phyloP scores from a whole-genome alignment of 2,113 vertebrate species.

The Sus scrofa region DNA sequence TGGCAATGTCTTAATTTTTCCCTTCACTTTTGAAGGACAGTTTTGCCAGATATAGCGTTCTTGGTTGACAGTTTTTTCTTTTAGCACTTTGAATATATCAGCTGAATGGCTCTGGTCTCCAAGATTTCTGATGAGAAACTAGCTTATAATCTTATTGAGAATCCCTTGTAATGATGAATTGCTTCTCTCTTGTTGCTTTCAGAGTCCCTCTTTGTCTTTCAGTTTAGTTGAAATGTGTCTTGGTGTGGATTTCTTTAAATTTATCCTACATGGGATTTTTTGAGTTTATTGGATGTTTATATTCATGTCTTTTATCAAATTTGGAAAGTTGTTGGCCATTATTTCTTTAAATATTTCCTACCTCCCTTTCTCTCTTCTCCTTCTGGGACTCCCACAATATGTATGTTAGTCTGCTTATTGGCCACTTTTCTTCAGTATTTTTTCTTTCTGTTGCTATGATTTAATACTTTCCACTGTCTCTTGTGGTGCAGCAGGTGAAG shows the following conservation, averaged over 20 bases:
- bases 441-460: background rate
- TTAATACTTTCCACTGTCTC: no score
- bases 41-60: background rate
- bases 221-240: background rate
- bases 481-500: no score
- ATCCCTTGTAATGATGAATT: background rate
- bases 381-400: background rate
- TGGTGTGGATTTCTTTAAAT: background rate
- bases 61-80: background rate
- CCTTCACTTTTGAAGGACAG: background rate
- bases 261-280: background rate
- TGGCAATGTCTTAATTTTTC: background rate
- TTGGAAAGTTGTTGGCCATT: background rate
- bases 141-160: background rate
- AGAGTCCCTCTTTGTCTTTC: background rate
- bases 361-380: background rate
- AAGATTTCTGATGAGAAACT: background rate
- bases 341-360: background rate
- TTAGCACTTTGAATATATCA: background rate
- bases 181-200: background rate
- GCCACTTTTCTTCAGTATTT: background rate
- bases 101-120: background rate
- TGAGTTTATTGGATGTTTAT: background rate
- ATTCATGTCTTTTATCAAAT: background rate
- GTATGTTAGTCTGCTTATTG: background rate